Conservation (phyloP, 2,888 invertebrate genomes). For the Mycalesis mineus region DNA sequence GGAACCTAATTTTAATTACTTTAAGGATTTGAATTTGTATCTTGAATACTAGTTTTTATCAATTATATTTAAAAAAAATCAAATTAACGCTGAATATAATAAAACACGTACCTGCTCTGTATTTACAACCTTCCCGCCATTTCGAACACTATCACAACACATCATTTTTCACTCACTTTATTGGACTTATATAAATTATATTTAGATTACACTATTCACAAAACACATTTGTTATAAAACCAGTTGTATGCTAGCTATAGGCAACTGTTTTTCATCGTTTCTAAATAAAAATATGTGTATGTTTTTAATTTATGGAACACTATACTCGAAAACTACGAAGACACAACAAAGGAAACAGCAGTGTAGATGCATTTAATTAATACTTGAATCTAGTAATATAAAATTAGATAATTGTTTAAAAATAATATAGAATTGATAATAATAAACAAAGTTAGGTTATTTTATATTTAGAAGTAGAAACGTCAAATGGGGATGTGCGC, state of each 20-base stretch:
- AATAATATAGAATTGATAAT: conserved; percentile 6
- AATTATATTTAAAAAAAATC: too few relatives aligned
- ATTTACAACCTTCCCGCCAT: conserved; percentile 22
- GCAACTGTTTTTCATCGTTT: not conserved
- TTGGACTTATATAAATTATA: not conserved
- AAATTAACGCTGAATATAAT: too few relatives aligned
- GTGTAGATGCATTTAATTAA: not conserved
- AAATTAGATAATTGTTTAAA: not conserved
- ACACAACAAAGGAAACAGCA: not conserved
- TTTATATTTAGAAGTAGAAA: conserved; percentile 38
- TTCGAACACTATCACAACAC: conserved; percentile 6
- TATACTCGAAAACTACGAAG: not conserved
- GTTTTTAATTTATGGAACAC: not conserved
- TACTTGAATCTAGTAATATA: not conserved
- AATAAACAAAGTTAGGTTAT: conserved; percentile 35
- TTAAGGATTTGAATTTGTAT: too few relatives aligned
- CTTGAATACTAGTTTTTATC: too few relatives aligned
- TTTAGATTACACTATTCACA: not conserved
- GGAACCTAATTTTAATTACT: too few relatives aligned
- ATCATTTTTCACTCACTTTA: not conserved
- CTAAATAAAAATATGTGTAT: not conserved
- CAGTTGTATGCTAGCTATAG: not conserved
- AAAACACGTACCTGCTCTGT: conserved; percentile 9
- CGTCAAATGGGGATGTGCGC: conserved; percentile 34
- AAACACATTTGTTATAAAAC: not conserved